These are phyloP conservation scores for Aphelocoma californica DNA, from an alignment of 2,797 vertebrate genomes.

Conservation along the genomic window DNA sequence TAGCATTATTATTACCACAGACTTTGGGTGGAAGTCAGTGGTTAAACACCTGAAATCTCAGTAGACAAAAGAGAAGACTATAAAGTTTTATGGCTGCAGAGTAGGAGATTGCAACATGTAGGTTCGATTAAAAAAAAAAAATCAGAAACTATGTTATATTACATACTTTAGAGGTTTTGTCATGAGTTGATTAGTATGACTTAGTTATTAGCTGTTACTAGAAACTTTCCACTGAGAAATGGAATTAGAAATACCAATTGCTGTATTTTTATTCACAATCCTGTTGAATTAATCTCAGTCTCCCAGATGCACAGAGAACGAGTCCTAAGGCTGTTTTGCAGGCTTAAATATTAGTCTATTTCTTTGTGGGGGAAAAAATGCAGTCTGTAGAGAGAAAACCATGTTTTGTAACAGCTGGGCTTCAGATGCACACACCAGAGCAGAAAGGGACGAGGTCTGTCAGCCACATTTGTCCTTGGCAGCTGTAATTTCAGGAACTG, in stretches of 20 bases:
- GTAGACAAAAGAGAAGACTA: slow-evolving; percentile 63
- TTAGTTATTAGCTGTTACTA: slow-evolving; percentile 71
- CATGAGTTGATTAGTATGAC: slow-evolving; percentile 51
- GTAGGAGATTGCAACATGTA: slow-evolving; percentile 65
- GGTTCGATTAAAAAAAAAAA: slow-evolving; percentile 56
- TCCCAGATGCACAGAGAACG: not conserved
- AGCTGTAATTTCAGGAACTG: not conserved
- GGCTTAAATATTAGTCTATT: not conserved
- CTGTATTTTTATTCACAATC: slow-evolving; percentile 39
- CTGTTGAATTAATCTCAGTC: slow-evolving; percentile 33
- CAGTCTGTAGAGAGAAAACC: not conserved
- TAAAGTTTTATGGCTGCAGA: slow-evolving; percentile 70
- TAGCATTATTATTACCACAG: slow-evolving; percentile 58
- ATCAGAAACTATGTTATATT: slow-evolving; percentile 55
- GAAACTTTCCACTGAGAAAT: slow-evolving; percentile 71
- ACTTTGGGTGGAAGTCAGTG: slow-evolving; percentile 60
- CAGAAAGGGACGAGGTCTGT: not conserved
- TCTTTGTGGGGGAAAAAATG: not conserved
- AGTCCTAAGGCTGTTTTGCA: slow-evolving; percentile 11
- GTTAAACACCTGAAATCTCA: slow-evolving; percentile 75
- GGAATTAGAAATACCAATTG: slow-evolving; percentile 58
- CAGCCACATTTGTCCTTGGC: not conserved
- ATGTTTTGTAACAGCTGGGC: slow-evolving; percentile 1
- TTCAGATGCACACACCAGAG: not conserved
- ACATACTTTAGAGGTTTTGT: slow-evolving; percentile 62